A percentile compares a stretch with the other conserved stretches of the same genome.
phyloP scores from a whole-genome alignment of 2,888 invertebrate genomes.

The Drosophila tanythrix region DNA sequence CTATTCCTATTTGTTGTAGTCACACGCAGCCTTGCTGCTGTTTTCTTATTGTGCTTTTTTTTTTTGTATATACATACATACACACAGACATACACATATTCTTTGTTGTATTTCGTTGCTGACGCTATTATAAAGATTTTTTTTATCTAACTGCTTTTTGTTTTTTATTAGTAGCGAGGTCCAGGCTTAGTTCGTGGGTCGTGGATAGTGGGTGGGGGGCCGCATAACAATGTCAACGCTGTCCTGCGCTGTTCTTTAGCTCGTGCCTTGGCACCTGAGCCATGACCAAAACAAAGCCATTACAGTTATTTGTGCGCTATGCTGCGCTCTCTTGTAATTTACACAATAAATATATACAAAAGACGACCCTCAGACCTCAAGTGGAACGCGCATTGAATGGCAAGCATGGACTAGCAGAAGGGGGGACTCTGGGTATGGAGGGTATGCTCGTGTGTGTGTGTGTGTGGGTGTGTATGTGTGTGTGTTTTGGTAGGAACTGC shows the following conservation, averaged over 20 bases:
- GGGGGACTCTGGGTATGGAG: background rate
- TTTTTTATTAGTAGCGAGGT: constrained; percentile 55
- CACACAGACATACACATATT: background rate
- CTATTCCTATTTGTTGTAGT: constrained; percentile 57
- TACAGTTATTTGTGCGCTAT: constrained; percentile 78
- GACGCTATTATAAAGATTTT: constrained; percentile 74
- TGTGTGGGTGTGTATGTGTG: background rate
- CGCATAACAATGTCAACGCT: constrained; percentile 64
- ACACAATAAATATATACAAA: constrained; percentile 79
- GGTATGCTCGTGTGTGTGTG: background rate
- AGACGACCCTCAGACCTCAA: constrained; percentile 53
- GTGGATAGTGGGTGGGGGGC: background rate
- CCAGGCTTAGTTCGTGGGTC: constrained; percentile 11
- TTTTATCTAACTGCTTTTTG: constrained; percentile 77
- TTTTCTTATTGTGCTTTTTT: constrained; percentile 24
- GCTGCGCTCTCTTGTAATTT: constrained; percentile 75
- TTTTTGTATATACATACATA: constrained; percentile 3
- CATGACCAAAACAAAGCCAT: constrained; percentile 79
- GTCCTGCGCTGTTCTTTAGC: constrained; percentile 61
- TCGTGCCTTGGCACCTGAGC: constrained; percentile 72
- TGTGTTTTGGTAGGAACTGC: constrained; percentile 9
- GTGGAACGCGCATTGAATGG: constrained; percentile 41
- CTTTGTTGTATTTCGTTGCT: constrained; percentile 31
- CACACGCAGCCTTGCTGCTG: constrained; percentile 72
- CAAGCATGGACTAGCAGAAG: constrained; percentile 11